A percentile compares a stretch with the other conserved stretches of the same genome.
Conservation (phyloP, 2,113 vertebrate species). For the Meles meles region DNA sequence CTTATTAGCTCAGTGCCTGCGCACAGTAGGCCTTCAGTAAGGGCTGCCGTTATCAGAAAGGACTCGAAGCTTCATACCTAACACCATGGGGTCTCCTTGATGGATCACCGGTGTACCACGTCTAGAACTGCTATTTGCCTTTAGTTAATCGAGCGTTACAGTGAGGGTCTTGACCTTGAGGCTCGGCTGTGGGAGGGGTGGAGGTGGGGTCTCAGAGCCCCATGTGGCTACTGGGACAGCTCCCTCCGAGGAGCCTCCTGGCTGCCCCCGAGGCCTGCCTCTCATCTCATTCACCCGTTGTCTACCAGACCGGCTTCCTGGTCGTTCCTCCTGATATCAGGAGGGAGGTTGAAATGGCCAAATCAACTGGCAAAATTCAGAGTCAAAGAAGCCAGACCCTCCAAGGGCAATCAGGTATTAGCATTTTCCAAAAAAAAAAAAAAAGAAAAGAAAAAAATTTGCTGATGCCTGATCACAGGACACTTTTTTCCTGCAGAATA, state of each 20-base stretch:
- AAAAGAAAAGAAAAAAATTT: neutral
- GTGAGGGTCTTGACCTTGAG: rapidly evolving
- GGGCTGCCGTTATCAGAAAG: neutral
- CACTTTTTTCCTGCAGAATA: neutral
- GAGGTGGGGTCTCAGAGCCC: neutral
- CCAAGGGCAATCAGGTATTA: too few relatives aligned
- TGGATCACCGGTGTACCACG: neutral
- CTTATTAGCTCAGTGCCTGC: neutral
- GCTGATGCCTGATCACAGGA: neutral
- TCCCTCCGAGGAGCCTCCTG: too few relatives aligned
- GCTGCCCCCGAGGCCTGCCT: neutral
- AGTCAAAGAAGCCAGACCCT: neutral
- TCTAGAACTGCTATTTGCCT: neutral
- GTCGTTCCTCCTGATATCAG: neutral
- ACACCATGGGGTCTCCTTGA: neutral
- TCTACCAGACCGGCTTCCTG: neutral
- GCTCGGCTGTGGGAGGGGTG: neutral
- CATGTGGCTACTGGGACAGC: neutral
- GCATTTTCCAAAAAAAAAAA: neutral
- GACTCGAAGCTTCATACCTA: neutral
- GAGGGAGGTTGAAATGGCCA: neutral
- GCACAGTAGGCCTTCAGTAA: neutral
- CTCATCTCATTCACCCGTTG: neutral
- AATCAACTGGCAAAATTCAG: neutral
- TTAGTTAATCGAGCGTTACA: neutral